Evolutionary conservation across 2,113 vertebrate genomes (phyloP).

Genomic region (Pygoscelis antarcticus): DNA sequence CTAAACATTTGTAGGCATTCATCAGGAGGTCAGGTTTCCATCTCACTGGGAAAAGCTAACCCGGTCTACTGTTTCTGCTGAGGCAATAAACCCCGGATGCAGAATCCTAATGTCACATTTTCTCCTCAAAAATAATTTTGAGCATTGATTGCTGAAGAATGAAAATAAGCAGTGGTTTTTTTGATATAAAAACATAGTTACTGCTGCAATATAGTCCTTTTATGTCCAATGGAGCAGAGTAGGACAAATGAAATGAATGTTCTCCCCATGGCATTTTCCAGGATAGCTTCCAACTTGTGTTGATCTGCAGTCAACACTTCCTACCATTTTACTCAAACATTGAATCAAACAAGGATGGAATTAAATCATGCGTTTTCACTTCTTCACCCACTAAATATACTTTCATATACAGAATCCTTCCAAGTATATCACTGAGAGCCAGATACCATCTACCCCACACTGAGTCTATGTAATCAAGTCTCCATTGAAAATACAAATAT

Average conservation of each 20-base stretch:
- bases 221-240: neutral
- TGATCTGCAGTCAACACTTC: constrained; percentile 41
- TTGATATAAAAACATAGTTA: neutral
- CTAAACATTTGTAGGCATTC: neutral
- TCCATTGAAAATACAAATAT: constrained; percentile 51
- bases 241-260: neutral
- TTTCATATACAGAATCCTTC: constrained; percentile 32
- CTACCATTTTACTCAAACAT: constrained; percentile 40
- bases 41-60: neutral
- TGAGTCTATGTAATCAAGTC: constrained; percentile 34
- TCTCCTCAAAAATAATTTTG: neutral
- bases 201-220: neutral
- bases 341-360: constrained; percentile 31
- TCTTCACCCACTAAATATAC: constrained; percentile 31
- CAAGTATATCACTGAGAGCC: constrained; percentile 47
- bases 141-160: neutral
- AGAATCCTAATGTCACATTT: neutral
- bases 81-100: neutral
- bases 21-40: neutral
- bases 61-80: neutral
- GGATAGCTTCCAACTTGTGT: neutral
- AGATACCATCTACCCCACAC: constrained; percentile 54
- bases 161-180: fast-evolving
- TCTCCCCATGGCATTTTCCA: neutral
- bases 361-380: constrained; percentile 37